Conservation (phyloP, 2,113 vertebrate genomes). For the Zapornia atra region DNA sequence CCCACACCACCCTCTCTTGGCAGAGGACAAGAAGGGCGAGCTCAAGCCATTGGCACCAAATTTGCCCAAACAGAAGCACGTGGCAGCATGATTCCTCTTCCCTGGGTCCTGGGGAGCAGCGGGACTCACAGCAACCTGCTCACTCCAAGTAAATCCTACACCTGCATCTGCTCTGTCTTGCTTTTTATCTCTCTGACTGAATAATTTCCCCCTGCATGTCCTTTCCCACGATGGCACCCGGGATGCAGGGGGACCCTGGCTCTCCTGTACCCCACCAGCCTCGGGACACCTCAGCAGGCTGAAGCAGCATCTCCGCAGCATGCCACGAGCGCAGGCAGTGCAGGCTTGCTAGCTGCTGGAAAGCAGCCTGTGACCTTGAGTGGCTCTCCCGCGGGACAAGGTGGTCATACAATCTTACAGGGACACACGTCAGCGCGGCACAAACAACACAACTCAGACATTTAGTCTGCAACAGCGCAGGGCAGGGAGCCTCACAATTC, state of each 20-base stretch:
- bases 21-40: neutral
- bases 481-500: neutral
- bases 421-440: neutral
- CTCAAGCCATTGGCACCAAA: neutral
- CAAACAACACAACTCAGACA: neutral
- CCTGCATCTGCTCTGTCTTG: neutral
- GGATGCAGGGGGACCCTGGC: accelerated
- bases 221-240: accelerated
- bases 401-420: neutral
- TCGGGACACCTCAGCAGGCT: accelerated
- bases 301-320: accelerated
- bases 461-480: neutral
- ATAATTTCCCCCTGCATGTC: accelerated
- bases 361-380: neutral
- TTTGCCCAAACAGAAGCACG: accelerated
- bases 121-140: neutral
- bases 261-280: neutral
- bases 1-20: neutral
- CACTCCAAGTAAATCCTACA: accelerated
- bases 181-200: neutral
- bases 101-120: neutral
- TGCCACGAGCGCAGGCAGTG: accelerated
- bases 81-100: accelerated
- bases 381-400: neutral
- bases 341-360: accelerated